Base-by-base conservation (phyloP, 2,888 invertebrate genomes). In the Prosapia bicincta region DNA sequence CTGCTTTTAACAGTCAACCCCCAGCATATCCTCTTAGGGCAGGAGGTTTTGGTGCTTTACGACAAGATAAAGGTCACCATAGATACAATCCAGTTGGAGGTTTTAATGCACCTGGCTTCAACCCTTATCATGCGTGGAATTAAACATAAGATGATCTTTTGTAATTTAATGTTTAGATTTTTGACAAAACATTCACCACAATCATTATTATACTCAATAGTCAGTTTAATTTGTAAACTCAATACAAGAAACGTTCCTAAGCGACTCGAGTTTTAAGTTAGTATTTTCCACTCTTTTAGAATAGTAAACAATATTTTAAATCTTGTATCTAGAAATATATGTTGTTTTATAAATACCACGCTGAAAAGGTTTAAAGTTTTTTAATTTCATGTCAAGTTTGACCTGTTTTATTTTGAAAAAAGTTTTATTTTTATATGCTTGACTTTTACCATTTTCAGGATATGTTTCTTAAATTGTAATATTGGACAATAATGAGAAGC, bases 31-130 rank as follows among this genome's bases (percentile, higher is more conserved):
- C 38, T 2, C 10, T 38, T 9, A 38, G 38, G 15, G 38, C 38
- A 13, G 38, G 38, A 38, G 74, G 74, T 13, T 74, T 74, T 20
- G 74, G 74, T 6, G 74, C 74, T 25, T 20, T 74, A 25, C 30
- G 74, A 20, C 74, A 74, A 26, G 74, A 74, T 23, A 74, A 74
- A 26, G 9, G 43, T 1, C 74, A 74, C 26, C 74, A 74, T 15
- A 38, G 74, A 26, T 74, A 69, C 43, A 74, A 74, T 23, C 74
- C 74, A 13, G 38, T 38, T 38, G 38, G 38, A 38, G 38, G 38
- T 3, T 38, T 38, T 13, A 38, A 38, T 38, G 38, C 38, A 7
- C 38, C 38, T 13, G 38, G 38, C 38, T 38, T 38, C 38, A 38
- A 38, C 38, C 38, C 38, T 38, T 38, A 38, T 15, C 38, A 38